Evolutionary conservation across 1,140 invertebrate species (phyloP).

Genomic region (Papilio aristodemus): DNA sequence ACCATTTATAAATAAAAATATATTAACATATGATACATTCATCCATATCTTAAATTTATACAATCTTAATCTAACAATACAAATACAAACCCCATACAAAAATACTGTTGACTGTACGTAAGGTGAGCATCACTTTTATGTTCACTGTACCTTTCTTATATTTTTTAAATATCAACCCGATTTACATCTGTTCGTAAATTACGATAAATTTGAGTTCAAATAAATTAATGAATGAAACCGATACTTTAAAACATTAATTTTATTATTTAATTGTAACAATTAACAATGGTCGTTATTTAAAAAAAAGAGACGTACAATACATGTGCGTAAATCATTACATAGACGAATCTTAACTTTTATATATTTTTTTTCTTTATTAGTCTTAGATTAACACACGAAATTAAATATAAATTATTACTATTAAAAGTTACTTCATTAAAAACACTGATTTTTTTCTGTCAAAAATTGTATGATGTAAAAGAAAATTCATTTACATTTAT

Average conservation of each 20-base stretch:
- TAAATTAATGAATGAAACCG: neutral
- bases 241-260: neutral
- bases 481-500: neutral
- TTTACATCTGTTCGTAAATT: neutral
- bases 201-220: constrained; percentile 3
- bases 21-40: constrained; percentile 31
- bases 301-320: neutral
- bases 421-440: neutral
- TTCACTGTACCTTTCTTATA: constrained; percentile 15
- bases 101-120: constrained; percentile 45
- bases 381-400: neutral
- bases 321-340: constrained; percentile 2
- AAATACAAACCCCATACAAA: constrained; percentile 61
- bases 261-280: constrained; percentile 4
- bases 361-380: neutral
- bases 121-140: constrained; percentile 19
- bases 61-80: constrained; percentile 25
- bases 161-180: constrained; percentile 1
- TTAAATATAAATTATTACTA: neutral
- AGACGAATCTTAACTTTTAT: neutral
- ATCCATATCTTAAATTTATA: constrained; percentile 27
- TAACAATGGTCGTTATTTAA: neutral
- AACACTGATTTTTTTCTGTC: neutral
- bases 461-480: neutral
- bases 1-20: constrained; percentile 37